A percentile compares a stretch with the other conserved stretches of the same genome.
phyloP scores from a whole-genome alignment of 2,888 invertebrate species.

The Morpho achilles region DNA sequence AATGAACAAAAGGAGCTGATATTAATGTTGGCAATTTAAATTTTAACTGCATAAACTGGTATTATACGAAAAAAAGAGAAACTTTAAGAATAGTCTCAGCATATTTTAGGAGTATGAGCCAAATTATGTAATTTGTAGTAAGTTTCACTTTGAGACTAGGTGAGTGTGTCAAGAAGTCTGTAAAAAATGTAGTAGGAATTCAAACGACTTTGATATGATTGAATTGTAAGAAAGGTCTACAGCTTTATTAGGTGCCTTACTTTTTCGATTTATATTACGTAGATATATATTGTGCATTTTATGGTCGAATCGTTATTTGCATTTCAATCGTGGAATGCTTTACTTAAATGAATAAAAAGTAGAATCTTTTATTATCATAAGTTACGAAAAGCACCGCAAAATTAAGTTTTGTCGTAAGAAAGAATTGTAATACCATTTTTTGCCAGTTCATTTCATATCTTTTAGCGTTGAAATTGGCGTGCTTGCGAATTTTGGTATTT shows the following conservation, averaged over 20 bases:
- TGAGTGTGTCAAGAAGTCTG: slow-evolving; percentile 46
- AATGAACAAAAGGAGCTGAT: slow-evolving; percentile 24
- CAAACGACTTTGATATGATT: slow-evolving; percentile 40
- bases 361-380: slow-evolving; percentile 1
- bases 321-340: slow-evolving; percentile 2
- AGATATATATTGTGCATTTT: not conserved
- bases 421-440: slow-evolving; percentile 1
- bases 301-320: not conserved
- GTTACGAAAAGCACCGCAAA: slow-evolving; percentile 11
- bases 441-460: not conserved
- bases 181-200: slow-evolving; percentile 45
- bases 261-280: slow-evolving; percentile 3
- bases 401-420: slow-evolving; percentile 11
- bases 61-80: slow-evolving; percentile 27
- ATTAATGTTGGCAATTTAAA: slow-evolving; percentile 25
- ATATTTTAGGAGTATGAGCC: slow-evolving; percentile 58
- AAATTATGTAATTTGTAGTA: slow-evolving; percentile 55
- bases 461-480: slow-evolving; percentile 1
- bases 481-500: not conserved
- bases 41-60: slow-evolving; percentile 25
- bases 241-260: slow-evolving; percentile 33
- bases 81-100: slow-evolving; percentile 48
- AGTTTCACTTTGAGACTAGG: slow-evolving; percentile 35
- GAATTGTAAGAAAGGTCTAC: slow-evolving; percentile 46
- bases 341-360: not conserved